A percentile compares a stretch with the other conserved stretches of the same genome.
phyloP scores from a whole-genome alignment of 1,140 invertebrate species.

The Papilio xuthus region DNA sequence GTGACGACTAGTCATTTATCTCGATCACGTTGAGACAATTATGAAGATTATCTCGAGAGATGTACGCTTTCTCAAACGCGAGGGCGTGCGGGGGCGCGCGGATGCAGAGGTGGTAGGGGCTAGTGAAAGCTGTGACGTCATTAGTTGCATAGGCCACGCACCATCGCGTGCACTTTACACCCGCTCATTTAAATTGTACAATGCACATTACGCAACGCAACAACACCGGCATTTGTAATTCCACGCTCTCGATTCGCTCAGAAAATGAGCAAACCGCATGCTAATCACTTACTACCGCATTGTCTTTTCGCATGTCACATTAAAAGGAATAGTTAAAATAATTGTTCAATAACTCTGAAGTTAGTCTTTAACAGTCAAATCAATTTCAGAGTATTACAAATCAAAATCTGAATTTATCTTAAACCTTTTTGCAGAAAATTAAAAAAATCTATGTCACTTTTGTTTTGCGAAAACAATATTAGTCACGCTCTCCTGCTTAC shows the following conservation, averaged over 20 bases:
- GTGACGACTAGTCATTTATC: slow-evolving; percentile 17
- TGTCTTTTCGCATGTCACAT: slow-evolving; percentile 11
- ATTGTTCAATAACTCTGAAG: background rate
- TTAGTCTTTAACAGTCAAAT: background rate
- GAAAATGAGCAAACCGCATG: slow-evolving; percentile 18
- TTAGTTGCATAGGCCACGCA: slow-evolving; percentile 59
- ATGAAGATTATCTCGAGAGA: slow-evolving; percentile 49
- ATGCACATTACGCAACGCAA: slow-evolving; percentile 33
- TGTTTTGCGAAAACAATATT: background rate
- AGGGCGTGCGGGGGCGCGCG: slow-evolving; percentile 39
- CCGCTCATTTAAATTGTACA: slow-evolving; percentile 41
- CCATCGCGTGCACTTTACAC: slow-evolving; percentile 54
- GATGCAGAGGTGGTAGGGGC: slow-evolving; percentile 40
- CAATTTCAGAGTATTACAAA: too few species aligned
- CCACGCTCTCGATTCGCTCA: slow-evolving; percentile 34
- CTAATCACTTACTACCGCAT: slow-evolving; percentile 18
- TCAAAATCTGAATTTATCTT: too few species aligned
- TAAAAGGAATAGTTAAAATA: background rate
- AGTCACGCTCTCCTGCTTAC: background rate
- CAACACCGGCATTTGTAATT: slow-evolving; percentile 22
- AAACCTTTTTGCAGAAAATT: background rate
- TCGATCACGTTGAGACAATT: slow-evolving; percentile 18
- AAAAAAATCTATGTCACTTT: background rate
- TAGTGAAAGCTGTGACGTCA: slow-evolving; percentile 72
- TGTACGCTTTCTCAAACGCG: slow-evolving; percentile 60